Base-by-base conservation (phyloP, 2,113 vertebrate species). In the Rutilus rutilus region DNA sequence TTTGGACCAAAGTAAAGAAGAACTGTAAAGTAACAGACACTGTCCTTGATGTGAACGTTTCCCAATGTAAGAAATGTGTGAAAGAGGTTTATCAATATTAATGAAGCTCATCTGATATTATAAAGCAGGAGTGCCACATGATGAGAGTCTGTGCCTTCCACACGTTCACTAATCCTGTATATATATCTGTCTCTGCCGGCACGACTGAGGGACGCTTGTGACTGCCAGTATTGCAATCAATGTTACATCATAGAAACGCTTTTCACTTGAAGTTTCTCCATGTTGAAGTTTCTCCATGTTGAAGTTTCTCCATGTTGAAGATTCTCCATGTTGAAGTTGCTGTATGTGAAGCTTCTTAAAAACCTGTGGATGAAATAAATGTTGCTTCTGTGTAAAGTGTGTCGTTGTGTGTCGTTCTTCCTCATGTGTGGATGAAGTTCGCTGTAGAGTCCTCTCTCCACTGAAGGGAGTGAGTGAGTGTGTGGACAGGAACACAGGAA, bases 341-440 rank as follows among this genome's bases (percentile, higher is more conserved):
- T 69, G 30, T 33, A 33, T 3, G 19, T 39, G 19, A 42, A 23
- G 67, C 67, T 39, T 23, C 19, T 69, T 25, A 93, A 92, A 94
- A 95, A 94, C 95, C 95, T 96, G 96, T 95, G 92, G 95, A 95
- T 95, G 93, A 95, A 95, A 96, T 96, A 95, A 71, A 95, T 95
- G 94, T 97, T 95, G 92, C 91, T 93, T 93, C 95, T 96, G 94
- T 77, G 33, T 30, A n/a, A 30, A 77, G 42, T 7, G 19, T 57
- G 19, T 23, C 6, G 6, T 19, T 21, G 52, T 21, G 47, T 27
- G 71, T 25, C 1, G 1, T 7, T 15, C 39, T 23, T 23, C 6
- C 10, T 23, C 33, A 1, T 10, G 36, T n/a, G 10, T n/a, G 4
- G 9, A 11, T 5, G 65, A 11, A 9, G 5, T 23, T 4, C 11